Evolutionary conservation across 1,140 invertebrate species (phyloP), one percentile per base, ranked within the genome.

Genomic region (Myzus persicae): DNA sequence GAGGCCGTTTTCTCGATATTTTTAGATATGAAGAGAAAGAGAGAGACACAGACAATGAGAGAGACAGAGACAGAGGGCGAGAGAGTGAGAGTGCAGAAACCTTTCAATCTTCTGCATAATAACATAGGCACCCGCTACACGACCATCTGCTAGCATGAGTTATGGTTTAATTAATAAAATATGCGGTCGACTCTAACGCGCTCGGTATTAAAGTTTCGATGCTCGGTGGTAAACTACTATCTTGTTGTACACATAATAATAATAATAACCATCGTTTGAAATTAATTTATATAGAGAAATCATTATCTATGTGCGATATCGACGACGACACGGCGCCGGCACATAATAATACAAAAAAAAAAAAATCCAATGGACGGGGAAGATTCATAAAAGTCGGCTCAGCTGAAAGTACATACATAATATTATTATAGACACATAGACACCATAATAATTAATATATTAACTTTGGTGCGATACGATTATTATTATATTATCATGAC

Each of bases 101-200:
- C 81, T 82, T 82, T 82, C 36, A 38, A 38, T 38, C n/a, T 38
- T 38, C n/a, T 40, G 81, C 36, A 76, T 40, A 36, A 82, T 82
- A 82, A 82, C 8, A 20, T 82, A 82, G 81, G 36, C 38, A 82
- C 31, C 59, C 59, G 59, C n/a, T 82, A 82, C 76, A 81, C 36
- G 20, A 22, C n/a, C 76, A 82, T 82, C 22, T 84, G 22, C 38
- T 84, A 36, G 42, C 40, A 67, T 59, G 51, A 90, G 36, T 67
- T 90, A 59, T 67, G 54, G 36, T 89, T 89, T 89, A 67, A 67
- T 90, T 90, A 59, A 59, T 90, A 67, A 90, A 90, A 90, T 76
- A n/a, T n/a, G 26, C 51, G 24, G 54, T 67, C 26, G 48, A 59
- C 38, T 90, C 54, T 90, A 76, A 76, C n/a, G 5, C 44, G n/a